Conservation (phyloP, 2,888 invertebrate genomes). For the Cephus pulcher region DNA sequence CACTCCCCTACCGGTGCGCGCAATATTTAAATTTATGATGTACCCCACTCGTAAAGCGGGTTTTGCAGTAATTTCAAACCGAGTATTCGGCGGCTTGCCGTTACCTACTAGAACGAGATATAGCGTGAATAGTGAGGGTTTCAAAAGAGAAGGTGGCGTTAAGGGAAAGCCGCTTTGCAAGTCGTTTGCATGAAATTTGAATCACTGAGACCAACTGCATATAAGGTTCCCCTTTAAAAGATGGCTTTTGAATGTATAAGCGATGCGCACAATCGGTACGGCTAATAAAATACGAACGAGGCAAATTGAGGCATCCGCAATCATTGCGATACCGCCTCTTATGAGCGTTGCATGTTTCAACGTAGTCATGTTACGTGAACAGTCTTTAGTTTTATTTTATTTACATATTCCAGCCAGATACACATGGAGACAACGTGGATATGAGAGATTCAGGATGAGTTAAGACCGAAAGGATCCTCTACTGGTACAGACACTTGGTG, state of each 20-base stretch:
- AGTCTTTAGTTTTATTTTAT: not conserved
- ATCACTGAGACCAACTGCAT: constrained; percentile 26
- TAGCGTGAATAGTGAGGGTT: not conserved
- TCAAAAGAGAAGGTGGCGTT: not conserved
- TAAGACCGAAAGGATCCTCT: not conserved
- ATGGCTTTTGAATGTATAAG: constrained; percentile 40
- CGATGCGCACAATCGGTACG: constrained; percentile 20
- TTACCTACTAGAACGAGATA: not conserved
- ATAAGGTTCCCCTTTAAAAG: constrained; percentile 29
- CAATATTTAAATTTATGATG: constrained; percentile 30
- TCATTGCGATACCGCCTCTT: not conserved
- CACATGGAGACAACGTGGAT: not conserved
- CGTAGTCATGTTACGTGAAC: not conserved
- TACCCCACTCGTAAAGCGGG: constrained; percentile 31
- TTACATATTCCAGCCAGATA: not conserved
- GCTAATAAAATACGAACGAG: not conserved
- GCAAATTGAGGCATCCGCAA: not conserved
- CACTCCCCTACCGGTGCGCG: not conserved
- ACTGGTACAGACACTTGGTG: not conserved
- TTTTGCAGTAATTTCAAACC: constrained; percentile 5
- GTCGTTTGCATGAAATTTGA: constrained; percentile 45
- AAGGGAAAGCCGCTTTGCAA: constrained; percentile 19
- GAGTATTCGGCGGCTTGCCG: not conserved
- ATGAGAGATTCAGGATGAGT: not conserved
- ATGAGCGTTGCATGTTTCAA: not conserved